Evolutionary conservation across 1,140 invertebrate species (phyloP).

Genomic region (Pogonognathellus flavescens): DNA sequence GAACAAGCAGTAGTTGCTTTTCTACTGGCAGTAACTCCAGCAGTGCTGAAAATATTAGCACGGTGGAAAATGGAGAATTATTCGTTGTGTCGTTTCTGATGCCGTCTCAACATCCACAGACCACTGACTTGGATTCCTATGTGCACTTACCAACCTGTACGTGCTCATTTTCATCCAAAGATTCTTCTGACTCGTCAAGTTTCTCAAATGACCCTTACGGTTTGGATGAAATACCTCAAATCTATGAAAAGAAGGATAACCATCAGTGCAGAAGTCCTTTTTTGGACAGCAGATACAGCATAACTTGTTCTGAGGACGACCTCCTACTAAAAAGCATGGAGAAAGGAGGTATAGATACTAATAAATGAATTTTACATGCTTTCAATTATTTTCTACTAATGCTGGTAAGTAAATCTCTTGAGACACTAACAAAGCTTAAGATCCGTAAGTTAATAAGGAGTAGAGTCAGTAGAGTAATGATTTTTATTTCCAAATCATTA

Average conservation of each 20-base stretch:
- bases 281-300: conserved; percentile 15
- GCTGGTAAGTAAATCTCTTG: no score
- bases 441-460: no score
- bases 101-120: background rate
- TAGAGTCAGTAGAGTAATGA: background rate
- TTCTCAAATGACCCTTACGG: conserved; percentile 30
- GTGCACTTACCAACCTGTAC: background rate
- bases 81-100: conserved; percentile 57
- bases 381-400: no score
- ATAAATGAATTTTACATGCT: no score
- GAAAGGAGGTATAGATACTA: conserved; percentile 64
- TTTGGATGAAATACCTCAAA: conserved; percentile 3
- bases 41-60: conserved; percentile 63
- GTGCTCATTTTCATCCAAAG: conserved; percentile 24
- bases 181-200: background rate
- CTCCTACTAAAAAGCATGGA: conserved; percentile 58
- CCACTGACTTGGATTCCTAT: background rate
- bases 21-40: conserved; percentile 54
- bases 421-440: no score
- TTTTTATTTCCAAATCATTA: no score
- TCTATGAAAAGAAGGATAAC: conserved; percentile 43
- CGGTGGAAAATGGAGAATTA: conserved; percentile 58
- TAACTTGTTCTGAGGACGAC: conserved; percentile 40
- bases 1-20: conserved; percentile 58
- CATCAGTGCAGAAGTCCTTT: conserved; percentile 50